These are phyloP conservation scores for Philaethria dido DNA, from an alignment of 2,888 invertebrate genomes.

Conservation along the genomic window DNA sequence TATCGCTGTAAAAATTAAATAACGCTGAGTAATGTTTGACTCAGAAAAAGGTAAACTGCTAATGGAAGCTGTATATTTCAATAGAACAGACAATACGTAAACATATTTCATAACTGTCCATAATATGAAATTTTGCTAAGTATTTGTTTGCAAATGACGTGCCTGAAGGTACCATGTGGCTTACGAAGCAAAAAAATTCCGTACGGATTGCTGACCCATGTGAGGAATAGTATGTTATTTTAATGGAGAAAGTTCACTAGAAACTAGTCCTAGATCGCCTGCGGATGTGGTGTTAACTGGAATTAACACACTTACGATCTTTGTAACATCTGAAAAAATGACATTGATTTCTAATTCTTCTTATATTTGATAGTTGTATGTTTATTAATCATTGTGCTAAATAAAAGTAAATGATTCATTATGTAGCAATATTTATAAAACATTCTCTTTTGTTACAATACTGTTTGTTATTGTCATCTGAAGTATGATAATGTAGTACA, in stretches of 20 bases:
- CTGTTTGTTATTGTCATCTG: conserved; percentile 11
- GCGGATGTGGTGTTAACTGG: conserved; percentile 43
- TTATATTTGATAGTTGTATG: background rate
- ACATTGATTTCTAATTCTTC: conserved; percentile 1
- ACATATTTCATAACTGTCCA: background rate
- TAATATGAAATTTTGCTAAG: background rate
- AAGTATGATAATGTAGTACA: conserved; percentile 18
- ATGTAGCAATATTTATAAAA: background rate
- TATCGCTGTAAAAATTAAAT: background rate
- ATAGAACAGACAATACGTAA: background rate
- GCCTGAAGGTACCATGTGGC: conserved; percentile 19
- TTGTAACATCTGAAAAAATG: background rate
- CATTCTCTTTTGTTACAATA: background rate
- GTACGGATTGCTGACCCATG: conserved; percentile 24
- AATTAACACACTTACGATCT: conserved; percentile 13
- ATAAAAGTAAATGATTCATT: background rate
- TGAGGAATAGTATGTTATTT: conserved; percentile 41
- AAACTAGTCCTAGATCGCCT: conserved; percentile 56
- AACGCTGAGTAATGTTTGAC: background rate
- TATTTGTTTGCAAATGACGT: background rate
- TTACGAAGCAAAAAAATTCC: conserved; percentile 34
- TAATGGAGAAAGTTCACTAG: conserved; percentile 60
- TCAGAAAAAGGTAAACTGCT: too few relatives aligned
- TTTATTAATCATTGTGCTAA: background rate
- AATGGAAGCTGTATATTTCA: too few relatives aligned